Conservation (phyloP, 2,888 invertebrate genomes). For the Nomada lathburiana region DNA sequence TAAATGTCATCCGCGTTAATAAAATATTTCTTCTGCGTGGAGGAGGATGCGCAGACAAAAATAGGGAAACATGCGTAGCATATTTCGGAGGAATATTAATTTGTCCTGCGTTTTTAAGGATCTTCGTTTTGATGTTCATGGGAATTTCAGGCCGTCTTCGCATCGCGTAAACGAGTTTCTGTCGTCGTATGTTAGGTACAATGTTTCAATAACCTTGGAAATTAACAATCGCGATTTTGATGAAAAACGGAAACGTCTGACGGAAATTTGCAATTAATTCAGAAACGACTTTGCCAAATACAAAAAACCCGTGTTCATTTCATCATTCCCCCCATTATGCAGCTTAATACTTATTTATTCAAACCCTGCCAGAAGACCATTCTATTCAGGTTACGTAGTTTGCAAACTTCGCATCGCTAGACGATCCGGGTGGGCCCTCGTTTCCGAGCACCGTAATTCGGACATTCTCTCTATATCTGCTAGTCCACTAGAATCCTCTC, state of each 20-base stretch:
- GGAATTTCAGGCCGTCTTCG: neutral
- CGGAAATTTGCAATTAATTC: neutral
- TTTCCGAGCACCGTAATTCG: slow-evolving; percentile 53
- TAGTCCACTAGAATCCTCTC: slow-evolving; percentile 23
- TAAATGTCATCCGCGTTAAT: slow-evolving; percentile 39
- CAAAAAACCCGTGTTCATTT: neutral
- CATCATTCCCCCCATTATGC: no score
- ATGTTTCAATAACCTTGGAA: neutral
- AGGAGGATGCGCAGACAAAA: neutral
- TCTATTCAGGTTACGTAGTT: neutral
- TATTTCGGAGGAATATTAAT: slow-evolving; percentile 4
- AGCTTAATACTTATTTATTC: neutral
- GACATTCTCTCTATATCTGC: slow-evolving; percentile 25
- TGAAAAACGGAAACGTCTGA: neutral
- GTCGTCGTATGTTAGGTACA: no score
- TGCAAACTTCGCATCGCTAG: neutral
- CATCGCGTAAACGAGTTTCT: neutral
- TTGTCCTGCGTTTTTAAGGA: neutral
- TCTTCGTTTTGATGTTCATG: neutral
- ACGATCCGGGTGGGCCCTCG: slow-evolving; percentile 34
- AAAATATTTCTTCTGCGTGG: slow-evolving; percentile 10
- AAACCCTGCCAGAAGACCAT: neutral
- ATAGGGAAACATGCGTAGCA: neutral
- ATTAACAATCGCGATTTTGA: neutral
- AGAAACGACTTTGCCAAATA: no score